Evolutionary conservation across 2,797 vertebrate genomes (phyloP).

Genomic region (Erethizon dorsatum): DNA sequence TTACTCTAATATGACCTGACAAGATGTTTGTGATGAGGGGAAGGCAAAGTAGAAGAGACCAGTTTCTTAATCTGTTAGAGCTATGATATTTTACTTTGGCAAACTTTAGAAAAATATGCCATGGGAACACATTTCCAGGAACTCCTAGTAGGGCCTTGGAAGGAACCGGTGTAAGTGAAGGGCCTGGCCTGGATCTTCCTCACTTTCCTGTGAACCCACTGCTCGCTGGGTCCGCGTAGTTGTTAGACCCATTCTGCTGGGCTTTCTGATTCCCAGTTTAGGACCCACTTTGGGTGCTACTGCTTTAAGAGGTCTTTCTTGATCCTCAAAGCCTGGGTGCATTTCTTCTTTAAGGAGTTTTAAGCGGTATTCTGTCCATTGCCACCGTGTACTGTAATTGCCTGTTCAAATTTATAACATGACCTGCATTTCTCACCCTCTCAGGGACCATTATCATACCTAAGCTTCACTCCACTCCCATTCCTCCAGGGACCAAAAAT

Average conservation of each 20-base stretch:
- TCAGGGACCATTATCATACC: neutral
- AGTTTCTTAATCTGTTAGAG: neutral
- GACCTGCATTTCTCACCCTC: neutral
- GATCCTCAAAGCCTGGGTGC: neutral
- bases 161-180: neutral
- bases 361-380: neutral
- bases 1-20: neutral
- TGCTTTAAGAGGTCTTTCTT: neutral
- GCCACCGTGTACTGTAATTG: neutral
- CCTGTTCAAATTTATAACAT: neutral
- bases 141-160: neutral
- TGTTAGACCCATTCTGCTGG: neutral
- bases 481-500: neutral
- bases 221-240: neutral
- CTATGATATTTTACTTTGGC: neutral
- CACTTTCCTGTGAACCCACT: neutral
- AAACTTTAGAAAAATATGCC: neutral
- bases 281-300: neutral
- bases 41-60: neutral
- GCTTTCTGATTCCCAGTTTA: neutral
- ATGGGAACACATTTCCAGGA: neutral
- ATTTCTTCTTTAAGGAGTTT: neutral
- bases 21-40: neutral
- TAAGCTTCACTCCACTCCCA: neutral
- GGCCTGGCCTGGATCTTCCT: neutral